These are phyloP conservation scores for Himalopsyche japonica DNA, from an alignment of 2,888 invertebrate species.

Conservation along the genomic window DNA sequence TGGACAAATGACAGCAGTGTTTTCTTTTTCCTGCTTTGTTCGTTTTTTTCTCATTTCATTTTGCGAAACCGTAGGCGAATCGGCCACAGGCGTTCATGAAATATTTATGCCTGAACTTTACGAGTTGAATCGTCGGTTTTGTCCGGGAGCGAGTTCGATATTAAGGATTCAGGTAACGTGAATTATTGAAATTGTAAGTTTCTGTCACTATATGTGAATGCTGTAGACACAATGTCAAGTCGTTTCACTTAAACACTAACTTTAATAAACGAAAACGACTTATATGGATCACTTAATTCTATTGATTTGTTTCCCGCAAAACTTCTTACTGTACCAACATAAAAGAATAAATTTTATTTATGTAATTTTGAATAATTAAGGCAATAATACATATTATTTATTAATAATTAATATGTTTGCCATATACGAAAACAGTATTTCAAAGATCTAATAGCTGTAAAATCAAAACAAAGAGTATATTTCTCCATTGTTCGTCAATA, in stretches of 20 bases:
- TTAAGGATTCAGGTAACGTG: slow-evolving; percentile 38
- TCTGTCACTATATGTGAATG: neutral
- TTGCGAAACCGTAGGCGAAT: neutral
- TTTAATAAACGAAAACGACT: neutral
- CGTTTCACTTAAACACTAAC: neutral
- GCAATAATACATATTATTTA: too few species aligned
- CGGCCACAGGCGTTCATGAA: slow-evolving; percentile 29
- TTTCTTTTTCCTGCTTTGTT: neutral
- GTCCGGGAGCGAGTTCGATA: slow-evolving; percentile 36
- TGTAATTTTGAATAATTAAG: too few species aligned
- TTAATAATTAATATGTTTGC: too few species aligned
- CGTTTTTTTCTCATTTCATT: neutral
- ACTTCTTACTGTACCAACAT: too few species aligned
- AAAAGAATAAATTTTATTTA: too few species aligned
- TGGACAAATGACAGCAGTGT: neutral
- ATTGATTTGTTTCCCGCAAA: too few species aligned
- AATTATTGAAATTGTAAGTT: slow-evolving; percentile 36
- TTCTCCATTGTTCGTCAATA: too few species aligned
- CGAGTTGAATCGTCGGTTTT: slow-evolving; percentile 34
- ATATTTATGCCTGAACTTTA: slow-evolving; percentile 38
- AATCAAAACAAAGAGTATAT: too few species aligned
- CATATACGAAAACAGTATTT: too few species aligned
- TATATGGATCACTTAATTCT: too few species aligned
- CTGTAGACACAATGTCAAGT: neutral
- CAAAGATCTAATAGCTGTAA: too few species aligned